Conservation (phyloP, 35 echinoderm and acorn worm genomes). For the Apostichopus californicus region DNA sequence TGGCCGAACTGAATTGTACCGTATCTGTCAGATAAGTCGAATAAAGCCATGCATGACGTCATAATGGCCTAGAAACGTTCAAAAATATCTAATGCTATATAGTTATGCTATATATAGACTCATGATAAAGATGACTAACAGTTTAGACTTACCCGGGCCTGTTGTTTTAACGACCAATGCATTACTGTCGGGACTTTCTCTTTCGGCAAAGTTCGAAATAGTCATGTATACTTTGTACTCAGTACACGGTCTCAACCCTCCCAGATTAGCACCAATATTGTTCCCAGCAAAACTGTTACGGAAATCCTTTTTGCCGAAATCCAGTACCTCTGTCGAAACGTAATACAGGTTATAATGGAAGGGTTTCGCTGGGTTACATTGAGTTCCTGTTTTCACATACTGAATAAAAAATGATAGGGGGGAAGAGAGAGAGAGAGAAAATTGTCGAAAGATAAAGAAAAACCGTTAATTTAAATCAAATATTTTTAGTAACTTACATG, state of each 20-base stretch:
- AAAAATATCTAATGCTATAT: too few species aligned
- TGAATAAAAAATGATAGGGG: not conserved
- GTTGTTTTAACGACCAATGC: not conserved
- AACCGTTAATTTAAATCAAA: too few species aligned
- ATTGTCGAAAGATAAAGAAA: too few species aligned
- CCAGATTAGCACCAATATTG: not conserved
- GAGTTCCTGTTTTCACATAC: not conserved
- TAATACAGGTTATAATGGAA: slow-evolving; percentile 12
- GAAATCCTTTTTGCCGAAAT: slow-evolving; percentile 4
- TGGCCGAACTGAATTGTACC: too few species aligned
- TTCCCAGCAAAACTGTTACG: not conserved
- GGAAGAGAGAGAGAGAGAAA: too few species aligned
- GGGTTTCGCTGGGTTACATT: not conserved
- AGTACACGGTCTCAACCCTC: not conserved
- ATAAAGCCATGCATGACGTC: too few species aligned
- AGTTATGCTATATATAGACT: too few species aligned
- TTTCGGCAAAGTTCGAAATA: not conserved
- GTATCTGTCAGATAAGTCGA: too few species aligned
- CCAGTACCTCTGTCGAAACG: not conserved
- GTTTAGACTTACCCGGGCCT: not conserved
- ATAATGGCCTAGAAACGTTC: too few species aligned
- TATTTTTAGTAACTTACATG: too few species aligned
- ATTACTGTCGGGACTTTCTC: not conserved
- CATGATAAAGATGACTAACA: too few species aligned
- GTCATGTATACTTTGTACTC: slow-evolving; percentile 1